Base-by-base conservation (phyloP, 2,797 vertebrate species). In the Acanthornis magna region DNA sequence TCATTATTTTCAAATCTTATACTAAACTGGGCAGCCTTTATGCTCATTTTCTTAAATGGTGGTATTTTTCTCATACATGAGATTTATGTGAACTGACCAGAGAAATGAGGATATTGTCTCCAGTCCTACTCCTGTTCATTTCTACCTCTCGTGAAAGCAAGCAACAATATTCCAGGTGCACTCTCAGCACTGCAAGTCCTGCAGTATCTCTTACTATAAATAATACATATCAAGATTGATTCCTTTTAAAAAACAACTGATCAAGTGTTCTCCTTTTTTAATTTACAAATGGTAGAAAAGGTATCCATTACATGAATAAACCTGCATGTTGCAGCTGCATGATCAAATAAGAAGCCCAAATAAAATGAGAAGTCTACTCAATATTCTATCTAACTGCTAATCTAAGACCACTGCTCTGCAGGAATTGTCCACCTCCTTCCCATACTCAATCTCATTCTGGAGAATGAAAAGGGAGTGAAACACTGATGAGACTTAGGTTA, bases 381-480 rank as follows among this genome's bases (percentile, higher is more conserved):
- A 10, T 70, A 3, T 34, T 76, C 62, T 29, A 50, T 14, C 30
- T 53, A 58, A 88, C 34, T 77, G 57, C 53, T 66, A 66, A 66
- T 54, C n/a, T 42, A 77, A 92, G 45, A 62, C 11, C 47, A 36
- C 5, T 54, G 55, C 16, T 77, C 54, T 50, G 68, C 63, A 71
- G 53, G 42, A 83, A 45, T 34, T 9, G 0, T 30, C 10, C 1
- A 1, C 26, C 22, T 71, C 57, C 42, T 84, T 61, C 23, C 60
- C 48, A 53, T 17, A 58, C 8, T 34, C 85, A 54, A 38, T 51
- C 34, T 87, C 80, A 85, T 67, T 85, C 43, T 80, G 50, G 78
- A 67, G 68, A 85, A 88, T 13, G 13, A 74, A 72, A 86, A 95
- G n/a, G 19, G 65, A 80, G 29, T 32, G 21, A 87, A 93, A 89